phyloP scores from a whole-genome alignment of 2,797 vertebrate species.

The Smutsia temminckii region DNA sequence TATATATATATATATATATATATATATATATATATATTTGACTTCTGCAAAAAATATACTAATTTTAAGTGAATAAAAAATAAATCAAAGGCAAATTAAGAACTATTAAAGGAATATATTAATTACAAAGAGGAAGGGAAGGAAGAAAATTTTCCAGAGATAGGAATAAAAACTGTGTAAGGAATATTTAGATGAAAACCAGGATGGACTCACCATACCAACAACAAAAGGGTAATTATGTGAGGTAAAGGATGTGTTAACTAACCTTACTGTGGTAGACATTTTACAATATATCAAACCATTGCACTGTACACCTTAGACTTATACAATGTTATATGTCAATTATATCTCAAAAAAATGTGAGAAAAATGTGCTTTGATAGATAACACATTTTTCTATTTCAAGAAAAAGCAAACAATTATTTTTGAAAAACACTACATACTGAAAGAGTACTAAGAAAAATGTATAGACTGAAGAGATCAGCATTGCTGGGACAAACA shows the following conservation, averaged over 20 bases:
- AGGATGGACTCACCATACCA: neutral
- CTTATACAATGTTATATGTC: neutral
- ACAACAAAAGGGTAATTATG: neutral
- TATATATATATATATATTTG: neutral
- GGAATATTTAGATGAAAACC: constrained; percentile 15
- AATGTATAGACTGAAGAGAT: constrained; percentile 38
- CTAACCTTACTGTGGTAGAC: neutral
- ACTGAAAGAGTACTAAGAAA: constrained; percentile 12
- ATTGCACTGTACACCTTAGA: neutral
- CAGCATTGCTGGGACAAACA: neutral
- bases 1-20: neutral
- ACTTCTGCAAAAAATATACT: constrained; percentile 20
- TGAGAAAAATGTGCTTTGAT: neutral
- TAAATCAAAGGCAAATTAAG: constrained; percentile 40
- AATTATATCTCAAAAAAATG: neutral
- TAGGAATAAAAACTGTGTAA: neutral
- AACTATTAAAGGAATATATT: neutral
- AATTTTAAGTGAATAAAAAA: constrained; percentile 52
- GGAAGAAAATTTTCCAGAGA: neutral
- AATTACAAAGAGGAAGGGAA: neutral
- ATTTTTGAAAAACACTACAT: neutral
- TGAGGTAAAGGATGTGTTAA: neutral
- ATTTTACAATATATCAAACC: neutral
- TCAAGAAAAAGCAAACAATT: constrained; percentile 50
- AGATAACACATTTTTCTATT: constrained; percentile 45